Percentiles rank a stretch among this genome's conserved stretches.
These are phyloP conservation scores for Stenodema calcarata DNA, from an alignment of 2,888 invertebrate species.

Conservation along the genomic window DNA sequence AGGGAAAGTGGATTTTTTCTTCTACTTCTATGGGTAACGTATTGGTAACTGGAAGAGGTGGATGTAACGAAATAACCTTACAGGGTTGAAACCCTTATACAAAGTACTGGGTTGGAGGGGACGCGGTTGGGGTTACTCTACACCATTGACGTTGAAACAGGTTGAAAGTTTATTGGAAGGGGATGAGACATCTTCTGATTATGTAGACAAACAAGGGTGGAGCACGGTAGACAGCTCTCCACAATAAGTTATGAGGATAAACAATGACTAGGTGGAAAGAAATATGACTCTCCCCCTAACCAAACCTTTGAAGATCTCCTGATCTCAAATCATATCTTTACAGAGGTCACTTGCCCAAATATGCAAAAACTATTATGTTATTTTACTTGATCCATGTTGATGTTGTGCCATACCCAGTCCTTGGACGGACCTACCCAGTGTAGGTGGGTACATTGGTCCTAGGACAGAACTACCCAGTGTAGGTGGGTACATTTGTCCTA, in stretches of 20 bases:
- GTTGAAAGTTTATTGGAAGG: not conserved
- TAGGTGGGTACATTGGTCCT: no score
- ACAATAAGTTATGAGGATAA: not conserved
- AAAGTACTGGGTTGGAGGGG: not conserved
- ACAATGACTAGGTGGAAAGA: not conserved
- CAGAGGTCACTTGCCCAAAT: no score
- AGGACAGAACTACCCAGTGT: no score
- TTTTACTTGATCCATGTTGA: no score
- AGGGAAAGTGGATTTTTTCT: conserved; percentile 3
- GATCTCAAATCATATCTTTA: no score
- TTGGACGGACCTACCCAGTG: no score
- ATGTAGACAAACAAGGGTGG: not conserved
- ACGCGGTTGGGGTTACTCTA: not conserved
- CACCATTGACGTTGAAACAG: not conserved
- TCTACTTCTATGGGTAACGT: not conserved
- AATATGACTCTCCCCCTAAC: no score
- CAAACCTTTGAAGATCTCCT: no score
- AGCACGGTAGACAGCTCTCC: not conserved
- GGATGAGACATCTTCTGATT: not conserved
- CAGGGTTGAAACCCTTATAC: conserved; percentile 14
- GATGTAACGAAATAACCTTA: conserved; percentile 10
- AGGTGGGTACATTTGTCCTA: no score
- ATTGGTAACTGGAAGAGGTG: conserved; percentile 1
- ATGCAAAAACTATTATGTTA: no score
- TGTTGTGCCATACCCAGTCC: no score